Conservation (phyloP, 2,113 vertebrate species). For the Indri indri region DNA sequence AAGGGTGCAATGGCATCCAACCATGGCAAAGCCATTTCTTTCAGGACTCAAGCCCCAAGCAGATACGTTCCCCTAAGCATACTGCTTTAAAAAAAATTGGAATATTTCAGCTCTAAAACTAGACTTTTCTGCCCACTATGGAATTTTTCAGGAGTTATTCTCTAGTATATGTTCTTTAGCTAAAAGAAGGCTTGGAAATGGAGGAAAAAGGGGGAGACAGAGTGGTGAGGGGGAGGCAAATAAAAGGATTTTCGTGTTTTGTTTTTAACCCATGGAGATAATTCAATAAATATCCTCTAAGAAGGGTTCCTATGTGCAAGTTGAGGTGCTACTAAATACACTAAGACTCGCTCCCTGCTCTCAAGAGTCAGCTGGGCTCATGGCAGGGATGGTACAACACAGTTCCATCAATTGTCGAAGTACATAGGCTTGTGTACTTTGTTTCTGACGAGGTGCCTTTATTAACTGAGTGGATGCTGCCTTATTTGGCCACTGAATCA, state of each 20-base stretch:
- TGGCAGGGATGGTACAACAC: background rate
- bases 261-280: background rate
- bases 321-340: background rate
- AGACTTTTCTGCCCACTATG: background rate
- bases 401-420: too few species aligned
- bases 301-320: background rate
- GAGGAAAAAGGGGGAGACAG: background rate
- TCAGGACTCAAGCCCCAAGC: background rate
- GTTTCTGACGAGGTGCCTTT: conserved; percentile 25
- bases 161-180: background rate
- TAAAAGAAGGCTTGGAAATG: background rate
- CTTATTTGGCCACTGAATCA: background rate
- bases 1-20: background rate
- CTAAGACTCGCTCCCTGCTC: background rate
- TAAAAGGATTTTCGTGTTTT: background rate
- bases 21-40: background rate
- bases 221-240: background rate
- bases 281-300: background rate
- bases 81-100: background rate
- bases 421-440: background rate
- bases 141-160: background rate
- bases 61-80: background rate
- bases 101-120: background rate
- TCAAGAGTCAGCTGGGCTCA: background rate
- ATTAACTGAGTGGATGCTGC: background rate